Base-by-base conservation (phyloP, 2,888 invertebrate species). In the Ceraclea dissimilis region DNA sequence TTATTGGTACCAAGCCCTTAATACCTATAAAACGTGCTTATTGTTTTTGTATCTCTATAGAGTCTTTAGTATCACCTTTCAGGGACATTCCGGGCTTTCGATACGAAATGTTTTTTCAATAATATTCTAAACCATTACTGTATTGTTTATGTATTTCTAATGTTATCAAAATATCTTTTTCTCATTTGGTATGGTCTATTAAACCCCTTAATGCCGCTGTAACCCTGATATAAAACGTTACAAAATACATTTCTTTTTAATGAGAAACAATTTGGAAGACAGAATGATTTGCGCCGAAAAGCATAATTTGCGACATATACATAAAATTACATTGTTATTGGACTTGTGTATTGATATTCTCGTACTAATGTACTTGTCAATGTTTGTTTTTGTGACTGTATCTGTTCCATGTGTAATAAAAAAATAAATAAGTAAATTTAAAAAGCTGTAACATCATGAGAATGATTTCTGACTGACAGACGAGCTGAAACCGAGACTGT, bases 131-230 rank as follows among this genome's bases (percentile, higher is more conserved):
- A 16, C 16, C 39, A 39, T 39, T 39, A 39, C 16, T 39, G n/a
- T 39, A 39, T 39, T 39, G 39, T 39, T 39, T 39, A 39, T 39
- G 39, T 26, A 26, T 13, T 39, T 39, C 39, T 39, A 39, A 39
- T 39, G 39, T 13, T 39, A n/a, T n/a, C 16, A 39, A 39, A 39
- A 39, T 39, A 46, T 46, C 46, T 19, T 46, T 46, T 46, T 46
- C 46, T 46, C 46, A 46, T 46, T 20, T 46, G 18, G 46, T 46
- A 46, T 16, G 46, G 19, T 46, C 46, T 46, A 46, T 19, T 19
- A 46, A 19, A 46, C 11, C 46, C 46, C 4, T 2, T 39, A 39
- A 39, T 39, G 39, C 39, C 39, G 8, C 13, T 8, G 4, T 8
- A 39, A 4, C n/a, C 16, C 16, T 39, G n/a, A 13, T 39, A 39